Percentiles rank a stretch among this genome's conserved stretches.
These are phyloP conservation scores for Helicolenus hilgendorfi DNA, from an alignment of 2,797 vertebrate genomes.

Conservation along the genomic window DNA sequence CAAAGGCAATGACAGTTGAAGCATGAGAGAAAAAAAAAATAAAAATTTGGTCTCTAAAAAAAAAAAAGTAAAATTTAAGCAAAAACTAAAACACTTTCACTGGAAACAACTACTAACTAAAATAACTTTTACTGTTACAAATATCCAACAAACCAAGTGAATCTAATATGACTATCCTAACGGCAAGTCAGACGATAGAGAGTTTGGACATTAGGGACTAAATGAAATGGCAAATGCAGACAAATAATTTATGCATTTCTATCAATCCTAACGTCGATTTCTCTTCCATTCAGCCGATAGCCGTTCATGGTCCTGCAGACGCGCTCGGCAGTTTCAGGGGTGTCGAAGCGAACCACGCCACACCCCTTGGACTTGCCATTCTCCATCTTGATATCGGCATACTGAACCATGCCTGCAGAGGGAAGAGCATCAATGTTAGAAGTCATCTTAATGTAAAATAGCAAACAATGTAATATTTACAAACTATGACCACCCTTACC, in stretches of 20 bases:
- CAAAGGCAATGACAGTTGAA: slow-evolving; percentile 79
- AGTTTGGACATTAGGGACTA: slow-evolving; percentile 40
- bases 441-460: neutral
- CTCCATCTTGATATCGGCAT: slow-evolving; percentile 99
- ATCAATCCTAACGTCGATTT: slow-evolving; percentile 98
- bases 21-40: slow-evolving; percentile 61
- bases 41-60: slow-evolving; percentile 88
- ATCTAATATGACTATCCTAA: slow-evolving; percentile 47
- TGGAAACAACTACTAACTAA: slow-evolving; percentile 72
- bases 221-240: slow-evolving; percentile 36
- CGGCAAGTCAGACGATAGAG: slow-evolving; percentile 40
- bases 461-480: neutral
- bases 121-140: slow-evolving; percentile 53
- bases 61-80: slow-evolving; percentile 62
- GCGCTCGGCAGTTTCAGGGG: slow-evolving; percentile 95
- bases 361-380: slow-evolving; percentile 99
- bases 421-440: neutral
- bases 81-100: slow-evolving; percentile 82
- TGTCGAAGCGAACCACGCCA: slow-evolving; percentile 97
- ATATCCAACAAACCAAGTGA: slow-evolving; percentile 68
- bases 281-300: slow-evolving; percentile 95
- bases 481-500: slow-evolving; percentile 86
- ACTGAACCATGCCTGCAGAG: slow-evolving; percentile 94
- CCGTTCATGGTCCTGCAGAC: slow-evolving; percentile 98
- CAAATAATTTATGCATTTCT: slow-evolving; percentile 93